These are phyloP conservation scores for Salvator merianae DNA, from an alignment of 2,113 vertebrate genomes.

Conservation along the genomic window DNA sequence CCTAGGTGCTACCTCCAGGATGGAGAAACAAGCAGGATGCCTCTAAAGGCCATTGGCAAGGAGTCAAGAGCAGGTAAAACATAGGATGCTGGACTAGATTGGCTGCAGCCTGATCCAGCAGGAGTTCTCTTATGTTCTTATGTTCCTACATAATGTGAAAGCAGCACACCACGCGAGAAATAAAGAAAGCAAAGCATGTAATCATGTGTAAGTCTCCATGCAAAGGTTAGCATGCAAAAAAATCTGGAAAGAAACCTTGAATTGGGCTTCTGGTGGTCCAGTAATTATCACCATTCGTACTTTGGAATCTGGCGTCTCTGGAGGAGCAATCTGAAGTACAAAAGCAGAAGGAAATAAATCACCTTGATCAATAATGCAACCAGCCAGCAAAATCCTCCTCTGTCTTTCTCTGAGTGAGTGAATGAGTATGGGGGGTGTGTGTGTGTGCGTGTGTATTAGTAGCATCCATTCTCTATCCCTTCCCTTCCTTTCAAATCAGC, in stretches of 20 bases:
- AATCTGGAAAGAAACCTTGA: slow-evolving; percentile 81
- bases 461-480: background rate
- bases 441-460: too few species aligned
- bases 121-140: too few species aligned
- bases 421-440: too few species aligned
- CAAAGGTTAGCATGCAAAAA: background rate
- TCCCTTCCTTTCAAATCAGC: background rate
- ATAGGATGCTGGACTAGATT: too few species aligned
- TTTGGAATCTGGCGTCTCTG: slow-evolving; percentile 91
- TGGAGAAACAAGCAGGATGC: too few species aligned
- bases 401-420: too few species aligned
- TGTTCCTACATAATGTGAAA: background rate
- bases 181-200: background rate
- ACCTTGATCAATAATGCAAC: too few species aligned
- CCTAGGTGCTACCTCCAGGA: too few species aligned
- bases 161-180: background rate
- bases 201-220: background rate
- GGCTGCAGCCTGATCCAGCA: too few species aligned
- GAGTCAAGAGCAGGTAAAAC: too few species aligned
- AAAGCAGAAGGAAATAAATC: background rate
- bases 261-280: slow-evolving; percentile 94
- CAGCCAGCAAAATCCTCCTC: background rate
- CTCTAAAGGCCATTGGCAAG: too few species aligned
- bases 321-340: slow-evolving; percentile 87
- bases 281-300: slow-evolving; percentile 95